Conservation (phyloP, 1,140 invertebrate species). For the Apis florea region DNA sequence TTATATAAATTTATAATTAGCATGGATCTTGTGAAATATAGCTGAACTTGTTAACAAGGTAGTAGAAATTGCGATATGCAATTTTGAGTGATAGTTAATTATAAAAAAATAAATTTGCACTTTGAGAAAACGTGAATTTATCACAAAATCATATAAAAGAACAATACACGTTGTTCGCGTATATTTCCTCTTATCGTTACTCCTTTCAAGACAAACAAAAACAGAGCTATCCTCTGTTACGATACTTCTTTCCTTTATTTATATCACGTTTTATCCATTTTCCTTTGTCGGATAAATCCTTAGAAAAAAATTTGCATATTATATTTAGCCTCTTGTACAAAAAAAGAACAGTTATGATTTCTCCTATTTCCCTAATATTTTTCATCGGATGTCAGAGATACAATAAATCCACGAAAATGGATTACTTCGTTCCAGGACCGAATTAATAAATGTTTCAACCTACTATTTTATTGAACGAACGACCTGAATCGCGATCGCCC, state of each 20-base stretch:
- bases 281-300: background rate
- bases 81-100: background rate
- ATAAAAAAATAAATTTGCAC: background rate
- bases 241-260: background rate
- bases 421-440: background rate
- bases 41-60: background rate
- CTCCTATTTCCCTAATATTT: too few relatives aligned
- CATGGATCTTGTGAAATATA: background rate
- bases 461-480: background rate
- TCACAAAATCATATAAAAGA: background rate
- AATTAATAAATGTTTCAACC: constrained; percentile 15
- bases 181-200: background rate
- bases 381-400: too few relatives aligned
- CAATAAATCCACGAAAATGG: too few relatives aligned
- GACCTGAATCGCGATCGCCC: background rate
- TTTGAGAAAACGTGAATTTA: background rate
- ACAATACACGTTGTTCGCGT: background rate
- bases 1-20: background rate
- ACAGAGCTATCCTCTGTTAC: background rate
- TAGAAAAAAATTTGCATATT: too few relatives aligned
- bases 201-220: constrained; percentile 11
- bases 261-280: background rate
- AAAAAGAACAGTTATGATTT: too few relatives aligned
- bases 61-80: background rate
- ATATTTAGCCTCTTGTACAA: too few relatives aligned